A percentile compares a stretch with the other conserved stretches of the same genome.
Evolutionary conservation across 1,140 invertebrate species (phyloP).

Genomic region (Odontomachus brunneus): DNA sequence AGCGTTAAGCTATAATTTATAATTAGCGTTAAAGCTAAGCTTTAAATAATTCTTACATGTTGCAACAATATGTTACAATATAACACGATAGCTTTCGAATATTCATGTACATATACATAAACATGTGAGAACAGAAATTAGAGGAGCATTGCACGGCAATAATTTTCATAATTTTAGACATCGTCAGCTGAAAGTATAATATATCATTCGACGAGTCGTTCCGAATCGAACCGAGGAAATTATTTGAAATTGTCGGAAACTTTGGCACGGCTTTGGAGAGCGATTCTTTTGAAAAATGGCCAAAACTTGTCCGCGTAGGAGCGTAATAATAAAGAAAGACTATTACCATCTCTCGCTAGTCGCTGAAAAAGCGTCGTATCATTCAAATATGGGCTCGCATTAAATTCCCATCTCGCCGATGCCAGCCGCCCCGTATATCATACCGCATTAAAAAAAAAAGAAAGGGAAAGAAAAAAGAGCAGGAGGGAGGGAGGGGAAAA

Average conservation of each 20-base stretch:
- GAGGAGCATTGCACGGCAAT: background rate
- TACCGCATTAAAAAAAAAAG: slow-evolving; percentile 6
- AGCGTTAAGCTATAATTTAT: too few relatives aligned
- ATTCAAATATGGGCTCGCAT: slow-evolving; percentile 56
- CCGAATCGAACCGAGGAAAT: slow-evolving; percentile 20
- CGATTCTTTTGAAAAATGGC: slow-evolving; percentile 40
- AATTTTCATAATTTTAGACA: slow-evolving; percentile 23
- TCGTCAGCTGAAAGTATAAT: slow-evolving; percentile 20
- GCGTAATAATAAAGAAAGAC: slow-evolving; percentile 54
- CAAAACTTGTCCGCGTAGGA: slow-evolving; percentile 38
- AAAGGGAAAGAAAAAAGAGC: background rate
- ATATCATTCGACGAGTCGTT: background rate
- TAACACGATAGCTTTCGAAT: background rate
- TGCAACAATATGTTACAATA: too few relatives aligned
- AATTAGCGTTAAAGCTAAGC: too few relatives aligned
- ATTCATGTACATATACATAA: background rate
- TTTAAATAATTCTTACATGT: too few relatives aligned
- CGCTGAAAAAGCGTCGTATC: slow-evolving; percentile 53
- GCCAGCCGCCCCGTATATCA: slow-evolving; percentile 51
- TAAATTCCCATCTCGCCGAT: slow-evolving; percentile 58
- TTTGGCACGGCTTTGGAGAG: slow-evolving; percentile 22
- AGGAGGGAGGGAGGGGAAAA: slow-evolving; percentile 7
- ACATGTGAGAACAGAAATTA: slow-evolving; percentile 3
- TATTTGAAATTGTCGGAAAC: slow-evolving; percentile 25
- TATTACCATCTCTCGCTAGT: slow-evolving; percentile 47